Evolutionary conservation across 2,888 invertebrate species (phyloP), one percentile per base, ranked within the genome.

Genomic region (Apotomis capreana): DNA sequence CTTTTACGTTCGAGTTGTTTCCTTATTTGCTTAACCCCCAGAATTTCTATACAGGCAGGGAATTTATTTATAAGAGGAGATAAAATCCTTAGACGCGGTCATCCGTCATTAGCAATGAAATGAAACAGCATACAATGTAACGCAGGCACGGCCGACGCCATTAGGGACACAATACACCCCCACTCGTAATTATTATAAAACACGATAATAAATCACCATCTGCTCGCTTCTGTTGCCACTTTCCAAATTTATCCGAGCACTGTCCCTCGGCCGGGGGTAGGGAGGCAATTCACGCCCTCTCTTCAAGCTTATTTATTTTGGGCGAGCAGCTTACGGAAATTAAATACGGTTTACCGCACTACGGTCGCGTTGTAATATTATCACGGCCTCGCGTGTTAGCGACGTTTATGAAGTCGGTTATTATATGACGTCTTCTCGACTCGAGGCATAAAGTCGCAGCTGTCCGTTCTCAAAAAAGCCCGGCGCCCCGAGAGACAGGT

Each of bases 141-240:
- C 78, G 80, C 72, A 79, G 83, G 81, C 81, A 78, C 83, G 81
- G 78, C 79, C 76, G 78, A 74, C 79, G 79, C 83, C 85, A 86
- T 87, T 86, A 85, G 82, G 78, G 78, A 55, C 81, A 88, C 87
- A 89, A 88, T 84, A 84, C 83, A 84, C 85, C 81, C 78, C 81
- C 79, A 80, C 79, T 81, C 82, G 86, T 89, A 89, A 91, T 91
- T 90, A 90, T 91, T 90, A 90, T 90, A 89, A 90, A 91, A 91
- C 87, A 87, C 83, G 83, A 88, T 88, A 88, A 91, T 92, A 92
- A 91, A 92, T 92, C 90, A 90, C 87, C 90, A 91, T 90, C 90
- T 91, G 89, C 83, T 82, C 86, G 86, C 88, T 88, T 86, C 88
- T 89, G 89, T 89, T 89, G 87, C 86, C 88, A 87, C 89, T 90